These are phyloP conservation scores for Geococcyx californianus DNA, from an alignment of 2,113 vertebrate species.

Conservation along the genomic window DNA sequence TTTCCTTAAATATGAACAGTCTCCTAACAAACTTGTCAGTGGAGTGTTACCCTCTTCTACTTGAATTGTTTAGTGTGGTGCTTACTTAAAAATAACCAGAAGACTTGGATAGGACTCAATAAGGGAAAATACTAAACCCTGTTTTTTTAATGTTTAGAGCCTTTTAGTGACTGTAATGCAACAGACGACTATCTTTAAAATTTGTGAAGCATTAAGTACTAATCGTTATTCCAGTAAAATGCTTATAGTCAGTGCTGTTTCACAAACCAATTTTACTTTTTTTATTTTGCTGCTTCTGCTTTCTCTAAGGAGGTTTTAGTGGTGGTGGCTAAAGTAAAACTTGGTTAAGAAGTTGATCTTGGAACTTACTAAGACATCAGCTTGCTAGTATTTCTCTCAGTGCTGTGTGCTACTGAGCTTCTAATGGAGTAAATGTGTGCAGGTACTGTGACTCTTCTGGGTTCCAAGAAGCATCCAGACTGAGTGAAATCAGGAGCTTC, in stretches of 20 bases:
- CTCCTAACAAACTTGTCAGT: neutral
- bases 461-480: neutral
- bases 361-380: neutral
- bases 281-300: neutral
- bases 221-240: neutral
- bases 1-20: neutral
- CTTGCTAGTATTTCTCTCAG: neutral
- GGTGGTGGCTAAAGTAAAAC: neutral
- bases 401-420: neutral
- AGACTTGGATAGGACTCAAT: neutral
- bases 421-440: neutral
- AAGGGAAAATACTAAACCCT: neutral
- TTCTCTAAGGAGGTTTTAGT: neutral
- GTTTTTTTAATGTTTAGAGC: neutral
- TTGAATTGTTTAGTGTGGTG: neutral
- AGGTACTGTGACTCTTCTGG: neutral
- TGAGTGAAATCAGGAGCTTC: neutral
- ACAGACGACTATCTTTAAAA: neutral
- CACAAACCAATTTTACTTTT: neutral
- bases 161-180: neutral
- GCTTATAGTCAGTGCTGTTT: neutral
- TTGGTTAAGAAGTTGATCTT: neutral
- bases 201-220: neutral
- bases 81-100: neutral
- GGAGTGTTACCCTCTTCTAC: neutral